Base-by-base conservation (phyloP, 2,888 invertebrate species). In the Temnothorax rugatulus region DNA sequence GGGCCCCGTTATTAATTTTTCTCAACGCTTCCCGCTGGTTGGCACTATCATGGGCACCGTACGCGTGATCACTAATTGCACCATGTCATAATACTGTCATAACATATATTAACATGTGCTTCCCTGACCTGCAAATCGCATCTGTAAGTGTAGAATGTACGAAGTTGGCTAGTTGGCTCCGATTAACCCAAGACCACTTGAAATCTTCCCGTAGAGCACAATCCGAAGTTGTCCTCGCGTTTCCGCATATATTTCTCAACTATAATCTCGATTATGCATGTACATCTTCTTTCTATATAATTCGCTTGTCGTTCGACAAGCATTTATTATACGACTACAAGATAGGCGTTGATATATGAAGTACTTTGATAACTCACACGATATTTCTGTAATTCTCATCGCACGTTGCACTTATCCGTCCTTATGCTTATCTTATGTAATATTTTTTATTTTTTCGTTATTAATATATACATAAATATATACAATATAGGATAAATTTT, bases 371-470 rank as follows among this genome's bases (percentile, higher is more conserved):
- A 34, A 47, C 4, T 1, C 15, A 2, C 9, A 61, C 0, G 13
- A 61, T 44, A 74, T 61, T 61, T 61, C 8, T 44, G 4, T n/a
- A 29, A 59, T 74, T 74, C n/a, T 74, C 29, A 59, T 13, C 18
- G 2, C 18, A 9, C 15, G 2, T 54, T 74, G 18, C 25, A 13
- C 8, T 44, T 59, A 15, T 54, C 0, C 8, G 18, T 38, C 9
- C 9, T 41, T 25, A 7, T 25, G 4, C 18, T 57, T 41, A 25
- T 59, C 4, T 41, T 25, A 44, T 8, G 5, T 71, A 21, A 57
- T 18, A 25, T n/a, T 41, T 38, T 41, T 25, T 1, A 13, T 9
- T 41, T 4, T n/a, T 74, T 11, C 13, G 18, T 0, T 8, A 64
- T 38, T 9, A 29, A 34, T 8, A 21, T 38, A 15, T 38, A n/a